Percentiles rank a stretch among this genome's conserved stretches.
These are phyloP conservation scores for Acanthis flammea DNA, from an alignment of 2,797 vertebrate genomes.

Conservation along the genomic window DNA sequence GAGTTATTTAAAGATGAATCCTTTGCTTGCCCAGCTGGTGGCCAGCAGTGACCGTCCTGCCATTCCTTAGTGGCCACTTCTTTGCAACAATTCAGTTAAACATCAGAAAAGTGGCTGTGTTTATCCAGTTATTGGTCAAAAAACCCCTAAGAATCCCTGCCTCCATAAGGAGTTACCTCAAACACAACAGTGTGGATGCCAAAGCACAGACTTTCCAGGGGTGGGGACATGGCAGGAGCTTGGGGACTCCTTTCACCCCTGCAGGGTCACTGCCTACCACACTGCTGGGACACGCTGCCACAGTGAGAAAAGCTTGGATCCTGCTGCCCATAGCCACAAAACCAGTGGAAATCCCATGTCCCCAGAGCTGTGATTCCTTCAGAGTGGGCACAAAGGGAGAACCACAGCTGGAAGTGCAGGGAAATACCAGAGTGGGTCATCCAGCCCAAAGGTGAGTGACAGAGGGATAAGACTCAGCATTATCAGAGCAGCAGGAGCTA, in stretches of 20 bases:
- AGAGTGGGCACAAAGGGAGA: background rate
- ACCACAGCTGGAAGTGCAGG: background rate
- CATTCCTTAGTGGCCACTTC: background rate
- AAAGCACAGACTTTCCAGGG: background rate
- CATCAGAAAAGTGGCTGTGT: background rate
- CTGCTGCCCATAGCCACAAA: background rate
- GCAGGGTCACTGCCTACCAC: accelerated
- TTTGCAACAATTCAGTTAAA: background rate
- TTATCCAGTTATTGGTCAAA: background rate
- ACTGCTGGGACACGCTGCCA: accelerated
- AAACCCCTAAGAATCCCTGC: background rate
- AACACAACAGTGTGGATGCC: accelerated
- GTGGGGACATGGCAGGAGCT: background rate
- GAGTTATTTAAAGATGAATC: background rate
- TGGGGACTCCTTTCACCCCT: background rate
- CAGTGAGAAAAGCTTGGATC: accelerated
- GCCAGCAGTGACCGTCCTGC: background rate
- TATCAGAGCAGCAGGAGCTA: accelerated
- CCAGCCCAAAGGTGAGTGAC: background rate
- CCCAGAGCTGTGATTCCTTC: background rate
- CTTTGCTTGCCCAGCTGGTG: background rate
- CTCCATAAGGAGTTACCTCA: background rate
- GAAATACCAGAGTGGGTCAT: background rate
- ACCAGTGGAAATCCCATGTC: background rate
- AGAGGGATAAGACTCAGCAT: accelerated